A percentile compares a stretch with the other conserved stretches of the same genome.
Evolutionary conservation across 2,888 invertebrate species (phyloP).

Genomic region (Spialia ferax): DNA sequence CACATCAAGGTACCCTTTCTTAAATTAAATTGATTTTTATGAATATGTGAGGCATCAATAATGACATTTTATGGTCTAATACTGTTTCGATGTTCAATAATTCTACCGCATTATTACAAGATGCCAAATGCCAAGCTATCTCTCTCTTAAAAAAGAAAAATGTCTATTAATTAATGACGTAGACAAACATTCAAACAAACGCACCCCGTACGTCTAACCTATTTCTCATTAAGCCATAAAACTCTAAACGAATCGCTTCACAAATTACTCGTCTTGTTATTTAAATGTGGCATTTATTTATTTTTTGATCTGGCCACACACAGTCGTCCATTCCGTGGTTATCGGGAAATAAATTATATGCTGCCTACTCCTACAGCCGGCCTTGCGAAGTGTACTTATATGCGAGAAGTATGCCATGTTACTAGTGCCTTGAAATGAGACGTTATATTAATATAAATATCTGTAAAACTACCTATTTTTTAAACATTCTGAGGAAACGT

Average conservation of each 20-base stretch:
- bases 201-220: slow-evolving; percentile 7
- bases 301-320: slow-evolving; percentile 33
- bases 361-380: slow-evolving; percentile 36
- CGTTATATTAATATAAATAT: not conserved
- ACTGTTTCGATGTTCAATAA: too few species aligned
- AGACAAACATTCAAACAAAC: not conserved
- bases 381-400: slow-evolving; percentile 27
- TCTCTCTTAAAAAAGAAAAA: too few species aligned
- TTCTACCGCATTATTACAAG: too few species aligned
- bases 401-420: not conserved
- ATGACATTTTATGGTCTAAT: too few species aligned
- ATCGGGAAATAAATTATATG: slow-evolving; percentile 39
- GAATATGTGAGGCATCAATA: too few species aligned
- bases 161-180: too few species aligned
- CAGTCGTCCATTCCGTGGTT: slow-evolving; percentile 31
- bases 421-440: not conserved
- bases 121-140: too few species aligned
- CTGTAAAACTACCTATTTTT: too few species aligned
- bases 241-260: slow-evolving; percentile 25
- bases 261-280: slow-evolving; percentile 38
- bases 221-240: slow-evolving; percentile 35
- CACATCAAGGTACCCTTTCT: not conserved
- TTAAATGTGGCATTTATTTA: slow-evolving; percentile 39
- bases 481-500: too few species aligned
- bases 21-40: too few species aligned